Base-by-base conservation (phyloP, 2,888 invertebrate genomes). In the Tipula confusa region DNA sequence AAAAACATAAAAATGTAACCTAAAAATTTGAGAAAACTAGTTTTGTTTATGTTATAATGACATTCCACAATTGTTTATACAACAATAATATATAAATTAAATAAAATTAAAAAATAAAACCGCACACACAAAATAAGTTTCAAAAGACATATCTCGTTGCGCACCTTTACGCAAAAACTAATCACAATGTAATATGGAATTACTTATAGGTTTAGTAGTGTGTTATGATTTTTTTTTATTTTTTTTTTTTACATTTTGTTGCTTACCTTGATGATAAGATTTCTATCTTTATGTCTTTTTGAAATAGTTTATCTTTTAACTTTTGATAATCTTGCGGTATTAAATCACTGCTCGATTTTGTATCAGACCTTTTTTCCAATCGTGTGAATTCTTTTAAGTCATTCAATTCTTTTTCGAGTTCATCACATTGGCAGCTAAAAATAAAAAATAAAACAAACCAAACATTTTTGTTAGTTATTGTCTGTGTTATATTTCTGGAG, bases 301-400 rank as follows among this genome's bases (percentile, higher is more conserved):
- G 38, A 28, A 48, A 15, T 43, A 80, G 85, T 31, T 87, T 85
- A 81, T 81, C 82, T 82, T 84, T 85, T 7, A 84, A 28, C 18
- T 85, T 84, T 29, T 84, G 83, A 80, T 84, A 84, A n/a, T 85
- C 85, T 83, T 84, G 83, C 83, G 85, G 84, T 38, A 86, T 84
- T 84, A 85, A 84, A n/a, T 79, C 81, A 48, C 86, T 87, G 31
- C 87, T 84, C 2, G 86, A 86, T 81, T 88, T 86, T 7, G 86
- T 86, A 83, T 86, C 85, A 31, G 86, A 89, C 83, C 92, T 90
- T 84, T 92, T 93, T 87, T 94, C 94, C 85, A 92, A 88, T 83
- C 91, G 90, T 1, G 93, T 92, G 84, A 92, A 91, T 86, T 92
- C 92, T 83, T 91, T 88, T 15, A 94, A 88, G 84, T 92, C 91